Conservation (phyloP, 2,797 vertebrate genomes). For the Botia kubotai region DNA sequence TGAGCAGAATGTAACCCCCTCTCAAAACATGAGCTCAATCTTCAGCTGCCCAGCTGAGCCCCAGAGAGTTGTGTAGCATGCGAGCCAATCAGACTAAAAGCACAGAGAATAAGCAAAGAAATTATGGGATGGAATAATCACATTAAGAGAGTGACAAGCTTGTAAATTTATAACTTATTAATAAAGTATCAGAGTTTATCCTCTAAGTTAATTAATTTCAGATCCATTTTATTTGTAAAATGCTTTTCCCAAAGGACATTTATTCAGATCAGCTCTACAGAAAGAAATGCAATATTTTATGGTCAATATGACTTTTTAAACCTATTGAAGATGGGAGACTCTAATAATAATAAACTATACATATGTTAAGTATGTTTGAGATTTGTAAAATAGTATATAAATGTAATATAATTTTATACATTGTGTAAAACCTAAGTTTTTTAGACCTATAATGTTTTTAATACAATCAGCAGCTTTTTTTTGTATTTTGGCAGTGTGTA, state of each 20-base stretch:
- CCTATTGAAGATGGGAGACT: not conserved
- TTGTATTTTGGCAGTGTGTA: slow-evolving; percentile 12
- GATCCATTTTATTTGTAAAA: not conserved
- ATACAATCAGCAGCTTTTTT: not conserved
- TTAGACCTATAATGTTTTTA: not conserved
- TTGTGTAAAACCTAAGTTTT: not conserved
- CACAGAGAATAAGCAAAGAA: not conserved
- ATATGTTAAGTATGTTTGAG: too few relatives aligned
- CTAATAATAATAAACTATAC: too few relatives aligned
- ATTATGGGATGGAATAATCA: not conserved
- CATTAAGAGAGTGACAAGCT: not conserved
- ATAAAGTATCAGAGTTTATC: not conserved
- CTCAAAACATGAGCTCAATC: not conserved
- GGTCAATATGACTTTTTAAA: not conserved
- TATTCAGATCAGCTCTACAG: not conserved
- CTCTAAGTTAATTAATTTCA: not conserved
- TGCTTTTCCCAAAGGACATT: not conserved
- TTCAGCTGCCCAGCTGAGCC: not conserved
- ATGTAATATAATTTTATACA: not conserved
- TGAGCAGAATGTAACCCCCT: not conserved
- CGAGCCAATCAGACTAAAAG: not conserved
- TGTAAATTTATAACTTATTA: not conserved
- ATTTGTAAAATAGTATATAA: too few relatives aligned
- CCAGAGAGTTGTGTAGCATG: not conserved
- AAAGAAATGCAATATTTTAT: too few relatives aligned